phyloP scores from a whole-genome alignment of 2,888 invertebrate genomes.

The Pegoplata infirma region DNA sequence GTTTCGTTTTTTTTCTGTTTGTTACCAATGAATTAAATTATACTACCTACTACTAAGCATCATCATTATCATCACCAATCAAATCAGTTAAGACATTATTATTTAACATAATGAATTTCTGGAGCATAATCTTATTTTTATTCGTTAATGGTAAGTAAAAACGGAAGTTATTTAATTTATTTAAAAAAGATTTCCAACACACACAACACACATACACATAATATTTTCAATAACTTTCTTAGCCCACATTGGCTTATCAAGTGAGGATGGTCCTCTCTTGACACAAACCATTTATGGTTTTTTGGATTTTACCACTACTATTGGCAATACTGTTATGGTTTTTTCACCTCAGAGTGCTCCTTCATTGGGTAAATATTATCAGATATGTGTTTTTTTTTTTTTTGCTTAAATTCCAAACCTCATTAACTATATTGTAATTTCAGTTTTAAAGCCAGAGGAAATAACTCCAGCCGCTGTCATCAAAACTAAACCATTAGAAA shows the following conservation, averaged over 20 bases:
- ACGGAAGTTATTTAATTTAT: conserved; percentile 5
- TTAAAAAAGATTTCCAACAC: too few relatives aligned
- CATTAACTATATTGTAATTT: neutral
- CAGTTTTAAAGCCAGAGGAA: conserved; percentile 24
- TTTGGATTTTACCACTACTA: conserved; percentile 94
- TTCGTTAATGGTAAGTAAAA: conserved; percentile 53
- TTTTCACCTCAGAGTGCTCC: conserved; percentile 93
- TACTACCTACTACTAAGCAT: conserved; percentile 12
- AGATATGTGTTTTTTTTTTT: too few relatives aligned
- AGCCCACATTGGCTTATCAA: conserved; percentile 39
- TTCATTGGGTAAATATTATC: conserved; percentile 83
- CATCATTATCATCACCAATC: conserved; percentile 5
- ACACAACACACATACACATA: too few relatives aligned
- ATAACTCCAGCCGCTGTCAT: conserved; percentile 62
- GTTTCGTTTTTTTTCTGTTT: conserved; percentile 10
- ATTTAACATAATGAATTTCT: conserved; percentile 56
- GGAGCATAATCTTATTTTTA: conserved; percentile 52
- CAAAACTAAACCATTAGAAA: conserved; percentile 70
- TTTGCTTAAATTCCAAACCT: neutral
- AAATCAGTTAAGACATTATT: too few relatives aligned
- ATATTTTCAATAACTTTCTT: neutral
- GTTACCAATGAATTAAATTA: conserved; percentile 38
- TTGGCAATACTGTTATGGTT: conserved; percentile 95
- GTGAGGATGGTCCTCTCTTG: conserved; percentile 78
- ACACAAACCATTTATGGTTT: conserved; percentile 97